These are phyloP conservation scores for Trogon surrucura DNA, from an alignment of 2,113 vertebrate species.

Conservation along the genomic window DNA sequence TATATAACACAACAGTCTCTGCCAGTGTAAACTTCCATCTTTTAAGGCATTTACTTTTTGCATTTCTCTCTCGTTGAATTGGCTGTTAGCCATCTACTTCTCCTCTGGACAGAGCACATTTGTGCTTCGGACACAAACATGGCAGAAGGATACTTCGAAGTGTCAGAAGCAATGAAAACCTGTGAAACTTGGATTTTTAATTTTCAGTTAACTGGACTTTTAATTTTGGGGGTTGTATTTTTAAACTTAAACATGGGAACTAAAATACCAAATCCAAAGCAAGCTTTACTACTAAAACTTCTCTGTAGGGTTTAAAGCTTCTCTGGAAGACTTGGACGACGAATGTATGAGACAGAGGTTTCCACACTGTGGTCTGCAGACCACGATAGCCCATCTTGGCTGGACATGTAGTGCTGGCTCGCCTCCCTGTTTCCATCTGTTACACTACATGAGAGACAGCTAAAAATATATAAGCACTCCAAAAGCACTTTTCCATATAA, in stretches of 20 bases:
- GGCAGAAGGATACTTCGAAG: neutral
- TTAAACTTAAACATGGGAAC: neutral
- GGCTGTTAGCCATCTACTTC: neutral
- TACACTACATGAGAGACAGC: constrained; percentile 44
- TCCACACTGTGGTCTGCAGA: constrained; percentile 11
- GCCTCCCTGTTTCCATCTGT: constrained; percentile 56
- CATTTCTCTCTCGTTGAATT: neutral
- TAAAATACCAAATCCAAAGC: neutral
- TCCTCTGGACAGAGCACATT: neutral
- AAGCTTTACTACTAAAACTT: neutral
- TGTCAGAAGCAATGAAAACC: neutral
- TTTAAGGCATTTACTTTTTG: neutral
- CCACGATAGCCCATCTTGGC: constrained; percentile 23
- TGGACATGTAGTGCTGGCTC: constrained; percentile 39
- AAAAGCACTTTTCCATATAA: constrained; percentile 60
- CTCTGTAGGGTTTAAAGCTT: neutral
- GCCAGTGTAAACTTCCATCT: neutral
- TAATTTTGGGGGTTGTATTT: neutral
- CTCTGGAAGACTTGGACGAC: neutral
- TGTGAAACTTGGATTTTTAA: neutral
- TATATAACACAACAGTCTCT: neutral
- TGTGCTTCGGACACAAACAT: neutral
- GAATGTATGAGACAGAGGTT: constrained; percentile 6
- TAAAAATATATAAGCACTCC: constrained; percentile 66
- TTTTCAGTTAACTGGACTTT: neutral